phyloP scores from a whole-genome alignment of 2,113 vertebrate species.

The Chloebia gouldiae region DNA sequence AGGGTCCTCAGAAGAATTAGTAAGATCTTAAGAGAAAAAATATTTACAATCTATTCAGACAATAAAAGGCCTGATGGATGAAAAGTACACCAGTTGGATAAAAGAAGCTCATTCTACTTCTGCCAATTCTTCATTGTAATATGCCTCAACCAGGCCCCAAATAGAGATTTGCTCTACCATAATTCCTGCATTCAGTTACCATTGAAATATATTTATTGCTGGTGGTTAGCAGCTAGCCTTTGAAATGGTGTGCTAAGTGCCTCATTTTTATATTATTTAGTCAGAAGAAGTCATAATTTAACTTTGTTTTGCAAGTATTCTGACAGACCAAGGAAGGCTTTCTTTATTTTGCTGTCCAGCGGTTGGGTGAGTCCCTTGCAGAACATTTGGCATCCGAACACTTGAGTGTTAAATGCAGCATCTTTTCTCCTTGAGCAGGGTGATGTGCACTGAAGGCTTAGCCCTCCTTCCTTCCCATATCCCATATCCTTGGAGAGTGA shows the following conservation, averaged over 20 bases:
- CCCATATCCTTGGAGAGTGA: not conserved
- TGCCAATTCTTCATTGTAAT: slow-evolving; percentile 11
- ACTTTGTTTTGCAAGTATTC: slow-evolving; percentile 58
- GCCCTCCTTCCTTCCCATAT: not conserved
- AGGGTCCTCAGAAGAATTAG: not conserved
- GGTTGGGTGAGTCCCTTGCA: not conserved
- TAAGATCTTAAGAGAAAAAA: not conserved
- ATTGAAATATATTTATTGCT: slow-evolving; percentile 49
- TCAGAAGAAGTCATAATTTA: slow-evolving; percentile 39
- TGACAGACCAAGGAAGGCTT: not conserved
- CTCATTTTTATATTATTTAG: slow-evolving; percentile 29
- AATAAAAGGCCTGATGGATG: not conserved
- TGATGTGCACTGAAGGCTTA: not conserved
- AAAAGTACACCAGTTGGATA: not conserved
- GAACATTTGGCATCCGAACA: not conserved
- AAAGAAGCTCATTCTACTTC: slow-evolving; percentile 9
- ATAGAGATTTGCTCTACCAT: slow-evolving; percentile 34
- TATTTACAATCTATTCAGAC: not conserved
- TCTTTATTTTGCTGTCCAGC: not conserved
- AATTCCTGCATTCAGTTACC: slow-evolving; percentile 55
- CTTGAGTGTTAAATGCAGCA: not conserved
- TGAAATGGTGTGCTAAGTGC: slow-evolving; percentile 49
- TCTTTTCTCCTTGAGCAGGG: not conserved
- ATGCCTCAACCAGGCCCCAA: slow-evolving; percentile 32
- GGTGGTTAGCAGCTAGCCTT: slow-evolving; percentile 53